These are phyloP conservation scores for Cassiopea andromeda DNA, from an alignment of 30 jellyfish, hydroid and myxozoan genomes.

Conservation along the genomic window DNA sequence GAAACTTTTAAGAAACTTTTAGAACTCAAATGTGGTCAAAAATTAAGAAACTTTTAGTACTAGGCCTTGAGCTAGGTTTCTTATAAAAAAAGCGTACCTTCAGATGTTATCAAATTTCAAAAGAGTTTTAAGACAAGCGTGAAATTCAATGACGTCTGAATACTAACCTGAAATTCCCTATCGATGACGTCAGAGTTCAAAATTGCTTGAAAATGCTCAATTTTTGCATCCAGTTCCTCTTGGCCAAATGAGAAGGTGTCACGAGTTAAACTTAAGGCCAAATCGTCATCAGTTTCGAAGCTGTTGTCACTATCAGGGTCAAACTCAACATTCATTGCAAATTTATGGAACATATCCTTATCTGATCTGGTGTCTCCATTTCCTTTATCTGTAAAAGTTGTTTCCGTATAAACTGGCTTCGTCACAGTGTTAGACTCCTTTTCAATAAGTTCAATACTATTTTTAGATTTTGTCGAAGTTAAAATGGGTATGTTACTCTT, in stretches of 20 bases:
- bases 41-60: too few species aligned
- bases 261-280: conserved; percentile 31
- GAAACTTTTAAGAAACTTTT: too few species aligned
- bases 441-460: conserved; percentile 8
- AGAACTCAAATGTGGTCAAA: too few species aligned
- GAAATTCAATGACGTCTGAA: too few species aligned
- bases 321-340: conserved; percentile 2
- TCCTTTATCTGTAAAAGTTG: neutral
- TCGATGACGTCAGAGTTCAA: conserved; percentile 55
- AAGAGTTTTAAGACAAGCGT: too few species aligned
- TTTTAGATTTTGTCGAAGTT: conserved; percentile 7
- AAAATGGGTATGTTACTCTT: conserved; percentile 34
- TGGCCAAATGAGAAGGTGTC: conserved; percentile 39
- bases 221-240: conserved; percentile 30
- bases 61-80: too few species aligned
- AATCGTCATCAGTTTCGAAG: conserved; percentile 40
- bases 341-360: neutral
- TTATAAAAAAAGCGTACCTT: too few species aligned
- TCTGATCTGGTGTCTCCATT: neutral
- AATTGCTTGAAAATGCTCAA: conserved; percentile 40
- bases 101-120: too few species aligned
- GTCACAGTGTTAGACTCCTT: neutral
- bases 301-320: conserved; percentile 30
- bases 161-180: conserved; percentile 37
- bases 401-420: neutral